Evolutionary conservation across 2,113 vertebrate species (phyloP).

Genomic region (Columba janthina): DNA sequence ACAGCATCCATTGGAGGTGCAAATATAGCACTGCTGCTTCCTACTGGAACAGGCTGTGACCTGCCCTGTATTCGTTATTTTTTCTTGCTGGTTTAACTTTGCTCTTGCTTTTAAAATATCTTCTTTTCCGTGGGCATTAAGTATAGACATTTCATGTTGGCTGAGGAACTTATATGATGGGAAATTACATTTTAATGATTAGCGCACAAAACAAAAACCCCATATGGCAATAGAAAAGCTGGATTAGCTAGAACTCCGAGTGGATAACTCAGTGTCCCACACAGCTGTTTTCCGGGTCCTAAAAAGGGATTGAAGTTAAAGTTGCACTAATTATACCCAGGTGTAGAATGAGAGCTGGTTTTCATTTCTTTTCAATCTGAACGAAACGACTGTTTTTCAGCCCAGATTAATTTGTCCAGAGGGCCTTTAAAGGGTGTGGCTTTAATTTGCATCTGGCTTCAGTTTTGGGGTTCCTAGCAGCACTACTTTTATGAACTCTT

Average conservation of each 20-base stretch:
- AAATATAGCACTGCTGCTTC: neutral
- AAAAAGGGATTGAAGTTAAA: neutral
- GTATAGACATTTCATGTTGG: neutral
- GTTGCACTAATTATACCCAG: neutral
- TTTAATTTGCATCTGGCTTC: neutral
- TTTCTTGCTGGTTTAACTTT: neutral
- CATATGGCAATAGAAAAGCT: neutral
- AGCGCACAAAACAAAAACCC: neutral
- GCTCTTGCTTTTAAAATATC: neutral
- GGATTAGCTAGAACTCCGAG: neutral
- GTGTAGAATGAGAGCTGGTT: neutral
- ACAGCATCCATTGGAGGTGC: neutral
- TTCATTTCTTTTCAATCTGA: neutral
- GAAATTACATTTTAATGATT: neutral
- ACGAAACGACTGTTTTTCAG: neutral
- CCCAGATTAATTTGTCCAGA: neutral
- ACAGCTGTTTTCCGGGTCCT: neutral
- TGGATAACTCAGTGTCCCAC: neutral
- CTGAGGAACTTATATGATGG: neutral
- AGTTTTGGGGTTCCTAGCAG: neutral
- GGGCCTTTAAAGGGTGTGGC: neutral
- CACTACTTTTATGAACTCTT: neutral
- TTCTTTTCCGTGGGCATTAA: neutral
- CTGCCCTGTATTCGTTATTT: neutral
- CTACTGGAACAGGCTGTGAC: neutral